Conservation (phyloP, 2,888 invertebrate genomes). For the Danaus chrysippus region DNA sequence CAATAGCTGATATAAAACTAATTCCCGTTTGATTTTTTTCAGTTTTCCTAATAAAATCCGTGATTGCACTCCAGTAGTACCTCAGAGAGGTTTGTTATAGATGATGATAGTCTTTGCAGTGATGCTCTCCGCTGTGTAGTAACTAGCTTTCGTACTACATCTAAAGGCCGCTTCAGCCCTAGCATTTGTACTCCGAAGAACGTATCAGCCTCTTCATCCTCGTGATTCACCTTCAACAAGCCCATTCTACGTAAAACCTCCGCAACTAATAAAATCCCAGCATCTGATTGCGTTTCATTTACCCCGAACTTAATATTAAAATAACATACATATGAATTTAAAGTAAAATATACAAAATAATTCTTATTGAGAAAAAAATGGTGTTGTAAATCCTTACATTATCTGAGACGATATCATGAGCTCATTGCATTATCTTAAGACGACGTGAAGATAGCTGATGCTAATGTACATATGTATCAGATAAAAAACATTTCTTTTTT, state of each 20-base stretch:
- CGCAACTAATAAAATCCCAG: too few species aligned
- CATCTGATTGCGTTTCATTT: too few species aligned
- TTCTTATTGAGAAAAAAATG: too few species aligned
- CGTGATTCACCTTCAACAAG: conserved; percentile 53
- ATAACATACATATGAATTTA: too few species aligned
- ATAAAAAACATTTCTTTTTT: background rate
- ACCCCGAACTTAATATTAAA: too few species aligned
- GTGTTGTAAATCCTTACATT: conserved; percentile 7
- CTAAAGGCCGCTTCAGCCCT: conserved; percentile 67
- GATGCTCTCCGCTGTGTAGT: conserved; percentile 70
- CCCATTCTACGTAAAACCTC: too few species aligned
- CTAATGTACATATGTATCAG: background rate
- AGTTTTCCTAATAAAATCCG: background rate
- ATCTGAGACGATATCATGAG: conserved; percentile 18
- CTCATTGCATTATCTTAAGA: conserved; percentile 17
- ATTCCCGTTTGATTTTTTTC: background rate
- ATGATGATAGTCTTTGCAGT: conserved; percentile 71
- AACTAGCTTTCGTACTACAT: conserved; percentile 75
- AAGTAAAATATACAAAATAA: too few species aligned
- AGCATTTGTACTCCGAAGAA: conserved; percentile 64
- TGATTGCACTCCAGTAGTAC: conserved; percentile 50
- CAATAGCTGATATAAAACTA: too few species aligned
- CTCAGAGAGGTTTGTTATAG: conserved; percentile 75
- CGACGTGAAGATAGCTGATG: background rate
- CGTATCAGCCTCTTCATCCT: conserved; percentile 63